Evolutionary conservation across 2,888 invertebrate species (phyloP), one percentile per base, ranked within the genome.

Genomic region (Meganola albula): DNA sequence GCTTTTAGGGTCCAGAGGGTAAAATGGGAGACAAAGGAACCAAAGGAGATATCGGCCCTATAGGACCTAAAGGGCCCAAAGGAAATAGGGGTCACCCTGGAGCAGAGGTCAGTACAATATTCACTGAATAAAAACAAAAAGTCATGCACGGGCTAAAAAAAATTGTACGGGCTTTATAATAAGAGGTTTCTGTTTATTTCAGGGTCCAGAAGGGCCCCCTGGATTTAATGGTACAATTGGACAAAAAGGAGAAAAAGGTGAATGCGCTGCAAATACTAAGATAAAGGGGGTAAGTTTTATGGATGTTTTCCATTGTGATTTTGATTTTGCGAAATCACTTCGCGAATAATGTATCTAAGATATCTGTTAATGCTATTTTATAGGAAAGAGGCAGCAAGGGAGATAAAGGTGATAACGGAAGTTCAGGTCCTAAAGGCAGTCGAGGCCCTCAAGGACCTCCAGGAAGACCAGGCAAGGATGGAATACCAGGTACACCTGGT

Each of bases 361-460:
- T n/a, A n/a, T n/a, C n/a, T n/a, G n/a, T n/a, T n/a, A n/a, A n/a
- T n/a, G n/a, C n/a, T n/a, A n/a, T 14, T 28, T 27, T 27, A 23
- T 37, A 82, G 82, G 21, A 66, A 1, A 78, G 70, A 56, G 78
- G 79, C 6, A 69, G 68, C 4, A 82, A 75, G 44, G 79, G 79
- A 12, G 67, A 72, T 2, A 49, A 40, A 18, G 77, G 79, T 13
- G 57, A 64, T 2, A 40, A 32, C 2, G 80, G 80, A 3, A 38
- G 33, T 8, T 39, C 56, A 0, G 79, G 77, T 0, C 42, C 44
- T 22, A 11, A 44, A 8, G 77, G 79, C 0, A 42, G 25, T 8
- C 47, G 48, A n/a, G 78, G 70, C 0, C 44, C 48, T 0, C 43
- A 52, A 10, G 69, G 71, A 1, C 48, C 48, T 3, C 47, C 53